Evolutionary conservation across 2,113 vertebrate genomes (phyloP).

Genomic region (Tenebrosternarchus preto): DNA sequence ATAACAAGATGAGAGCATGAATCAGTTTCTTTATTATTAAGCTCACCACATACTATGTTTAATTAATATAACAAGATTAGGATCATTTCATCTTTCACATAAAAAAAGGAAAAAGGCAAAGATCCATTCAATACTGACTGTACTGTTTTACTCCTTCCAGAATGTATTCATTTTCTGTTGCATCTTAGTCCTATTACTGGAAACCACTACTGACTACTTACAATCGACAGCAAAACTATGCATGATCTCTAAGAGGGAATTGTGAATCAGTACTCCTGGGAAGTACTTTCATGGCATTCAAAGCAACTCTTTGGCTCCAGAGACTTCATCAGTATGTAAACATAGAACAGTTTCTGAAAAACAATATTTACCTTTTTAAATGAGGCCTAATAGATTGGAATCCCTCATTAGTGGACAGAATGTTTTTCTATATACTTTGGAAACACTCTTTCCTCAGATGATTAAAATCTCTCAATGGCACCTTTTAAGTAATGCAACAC

Average conservation of each 20-base stretch:
- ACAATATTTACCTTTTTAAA: slow-evolving; percentile 75
- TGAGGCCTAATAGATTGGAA: slow-evolving; percentile 59
- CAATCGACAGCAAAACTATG: neutral
- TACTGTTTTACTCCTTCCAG: neutral
- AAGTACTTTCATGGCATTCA: slow-evolving; percentile 43
- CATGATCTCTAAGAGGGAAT: slow-evolving; percentile 20
- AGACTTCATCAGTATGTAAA: slow-evolving; percentile 43
- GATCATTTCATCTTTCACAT: neutral
- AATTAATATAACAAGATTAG: too few species aligned
- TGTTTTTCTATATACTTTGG: slow-evolving; percentile 64
- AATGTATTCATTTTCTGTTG: neutral
- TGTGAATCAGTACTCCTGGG: slow-evolving; percentile 20
- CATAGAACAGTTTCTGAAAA: slow-evolving; percentile 57
- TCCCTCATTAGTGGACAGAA: slow-evolving; percentile 67
- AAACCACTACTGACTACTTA: slow-evolving; percentile 1
- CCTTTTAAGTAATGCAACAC: slow-evolving; percentile 54
- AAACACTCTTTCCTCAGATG: slow-evolving; percentile 61
- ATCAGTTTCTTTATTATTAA: neutral
- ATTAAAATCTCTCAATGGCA: slow-evolving; percentile 48
- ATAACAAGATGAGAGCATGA: neutral
- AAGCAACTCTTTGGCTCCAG: slow-evolving; percentile 26
- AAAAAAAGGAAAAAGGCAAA: neutral
- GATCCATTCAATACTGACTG: neutral
- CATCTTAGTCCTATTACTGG: neutral
- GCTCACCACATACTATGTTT: too few species aligned